Evolutionary conservation across 2,888 invertebrate genomes (phyloP), one percentile per base, ranked within the genome.

Genomic region (Eupeodes latifasciatus): DNA sequence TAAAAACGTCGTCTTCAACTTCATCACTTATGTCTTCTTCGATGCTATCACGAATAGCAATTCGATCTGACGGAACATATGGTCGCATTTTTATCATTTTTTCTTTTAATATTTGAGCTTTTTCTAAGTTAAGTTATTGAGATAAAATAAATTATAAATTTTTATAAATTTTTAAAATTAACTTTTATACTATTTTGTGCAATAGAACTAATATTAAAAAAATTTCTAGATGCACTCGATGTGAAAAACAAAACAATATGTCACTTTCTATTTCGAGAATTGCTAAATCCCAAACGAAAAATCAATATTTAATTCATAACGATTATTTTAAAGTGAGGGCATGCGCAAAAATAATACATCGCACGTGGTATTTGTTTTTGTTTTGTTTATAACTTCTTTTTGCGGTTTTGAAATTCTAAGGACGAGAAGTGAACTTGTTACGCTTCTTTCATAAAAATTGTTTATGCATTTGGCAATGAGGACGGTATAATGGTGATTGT

Each of bases 1-100:
- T 96, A 91, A 96, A 96, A 19, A 96, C 96, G 92, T 96, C 96
- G 92, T 96, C 96, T 91, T 96, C 96, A 14, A 96, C 95, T 92
- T 96, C 96, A 91, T 96, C 96, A 90, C 96, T 94, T 89, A 96
- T 95, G 89, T 96, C 96, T 90, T 96, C 96, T 91, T 96, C 96
- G 87, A 96, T 94, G 90, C 95, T 96, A 92, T 96, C 96, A 88
- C 95, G 94, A 62, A 96, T 95, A 90, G 95, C 95, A 75, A 96
- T 94, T 90, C 95, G 94, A 91, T 95, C 95, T 91, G 95, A 94
- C 89, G 95, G 94, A 90, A 95, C 95, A 94, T 95, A 95, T 92
- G 94, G 95, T 91, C 95, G 94, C 95, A 95, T 93, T 93, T 93
- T 93, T 62, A 93, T 92, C 93, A 93, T 93, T 34, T 36, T 55